phyloP scores from a whole-genome alignment of 2,797 vertebrate genomes.

The Menidia menidia region DNA sequence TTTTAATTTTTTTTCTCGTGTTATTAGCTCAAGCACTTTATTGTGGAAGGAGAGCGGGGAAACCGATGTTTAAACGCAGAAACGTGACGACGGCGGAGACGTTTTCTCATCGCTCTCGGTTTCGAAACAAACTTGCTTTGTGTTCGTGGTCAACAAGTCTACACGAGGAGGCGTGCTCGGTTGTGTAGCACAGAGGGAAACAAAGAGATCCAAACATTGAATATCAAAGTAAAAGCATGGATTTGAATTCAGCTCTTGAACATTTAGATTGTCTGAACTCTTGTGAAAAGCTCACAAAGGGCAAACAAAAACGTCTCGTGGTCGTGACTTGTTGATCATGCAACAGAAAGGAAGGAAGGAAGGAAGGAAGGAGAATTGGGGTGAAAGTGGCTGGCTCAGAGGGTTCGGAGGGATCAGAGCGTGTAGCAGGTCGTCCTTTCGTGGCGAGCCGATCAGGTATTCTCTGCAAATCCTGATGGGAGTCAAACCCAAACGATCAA shows the following conservation, averaged over 20 bases:
- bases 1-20: conserved; percentile 34
- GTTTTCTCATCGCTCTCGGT: conserved; percentile 25
- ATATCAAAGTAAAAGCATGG: no score
- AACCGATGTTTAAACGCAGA: conserved; percentile 16
- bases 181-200: no score
- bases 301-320: no score
- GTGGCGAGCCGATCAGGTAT: conserved; percentile 24
- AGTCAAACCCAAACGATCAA: conserved; percentile 54
- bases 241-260: no score
- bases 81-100: conserved; percentile 29
- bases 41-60: conserved; percentile 39
- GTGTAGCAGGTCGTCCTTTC: background rate
- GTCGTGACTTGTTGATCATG: background rate
- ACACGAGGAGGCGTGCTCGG: background rate
- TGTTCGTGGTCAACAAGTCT: conserved; percentile 19
- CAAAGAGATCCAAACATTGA: no score
- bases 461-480: conserved; percentile 17
- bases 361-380: no score
- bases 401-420: no score
- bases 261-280: no score
- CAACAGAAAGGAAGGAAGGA: no score
- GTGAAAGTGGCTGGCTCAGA: no score
- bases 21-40: conserved; percentile 83
- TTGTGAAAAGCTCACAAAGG: no score
- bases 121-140: conserved; percentile 15